Percentiles rank a stretch among this genome's conserved stretches.
Conservation (phyloP, 2,113 vertebrate genomes). For the Eclectus roratus region DNA sequence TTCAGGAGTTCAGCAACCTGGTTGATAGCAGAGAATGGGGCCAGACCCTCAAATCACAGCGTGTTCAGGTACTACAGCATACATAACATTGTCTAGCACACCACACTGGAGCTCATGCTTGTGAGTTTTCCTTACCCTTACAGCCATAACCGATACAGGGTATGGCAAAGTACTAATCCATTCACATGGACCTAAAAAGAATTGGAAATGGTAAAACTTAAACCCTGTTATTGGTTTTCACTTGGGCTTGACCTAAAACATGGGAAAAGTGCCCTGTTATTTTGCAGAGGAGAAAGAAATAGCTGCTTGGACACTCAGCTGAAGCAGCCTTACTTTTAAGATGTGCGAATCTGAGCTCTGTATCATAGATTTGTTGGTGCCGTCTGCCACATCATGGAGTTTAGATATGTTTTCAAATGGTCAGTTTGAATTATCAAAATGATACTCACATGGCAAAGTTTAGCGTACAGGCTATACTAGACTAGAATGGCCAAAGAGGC, state of each 20-base stretch:
- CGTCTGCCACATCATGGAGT: neutral
- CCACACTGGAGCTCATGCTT: neutral
- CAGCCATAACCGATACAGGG: neutral
- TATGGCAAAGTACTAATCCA: neutral
- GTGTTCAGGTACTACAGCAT: neutral
- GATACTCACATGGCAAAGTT: neutral
- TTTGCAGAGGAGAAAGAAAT: neutral
- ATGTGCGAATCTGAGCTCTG: neutral
- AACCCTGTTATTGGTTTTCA: neutral
- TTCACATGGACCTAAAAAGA: neutral
- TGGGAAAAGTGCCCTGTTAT: neutral
- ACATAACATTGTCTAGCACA: accelerated
- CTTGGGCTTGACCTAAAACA: neutral
- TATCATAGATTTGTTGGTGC: neutral
- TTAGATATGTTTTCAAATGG: neutral
- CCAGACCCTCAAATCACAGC: neutral
- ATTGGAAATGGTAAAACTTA: neutral
- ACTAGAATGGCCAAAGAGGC: neutral
- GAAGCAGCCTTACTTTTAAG: neutral
- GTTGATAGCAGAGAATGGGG: neutral
- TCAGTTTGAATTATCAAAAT: neutral
- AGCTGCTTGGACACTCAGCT: neutral
- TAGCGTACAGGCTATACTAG: neutral
- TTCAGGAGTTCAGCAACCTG: neutral
- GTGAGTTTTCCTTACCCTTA: neutral